Evolutionary conservation across 2,113 vertebrate genomes (phyloP), one percentile per base, ranked within the genome.

Genomic region (Fulica atra): DNA sequence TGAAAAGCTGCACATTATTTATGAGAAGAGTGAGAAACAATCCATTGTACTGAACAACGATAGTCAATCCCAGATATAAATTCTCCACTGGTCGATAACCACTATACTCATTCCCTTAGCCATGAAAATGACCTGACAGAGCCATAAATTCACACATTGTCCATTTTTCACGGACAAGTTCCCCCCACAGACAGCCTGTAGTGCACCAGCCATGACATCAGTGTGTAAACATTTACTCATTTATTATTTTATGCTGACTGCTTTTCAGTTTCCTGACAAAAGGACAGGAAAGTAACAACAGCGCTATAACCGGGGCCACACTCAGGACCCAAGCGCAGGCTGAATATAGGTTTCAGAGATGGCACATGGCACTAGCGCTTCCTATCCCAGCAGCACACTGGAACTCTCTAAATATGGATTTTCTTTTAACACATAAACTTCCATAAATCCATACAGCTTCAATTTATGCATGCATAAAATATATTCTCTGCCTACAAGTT

Each of bases 41-140:
- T 94, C 82, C 79, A 61, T 79, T 95, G 74, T 87, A 56, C 78
- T 79, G 60, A 97, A 93, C 93, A 93, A 95, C 56, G 29, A 79
- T 81, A 89, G 89, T 91, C 92, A 95, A 48, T 92, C 83, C 81
- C 66, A 90, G 50, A 82, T 73, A 97, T 97, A 97, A 97, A 97
- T 97, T 80, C 56, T 96, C 35, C 26, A 8, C 80, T 92, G 81
- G 88, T 97, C 94, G 92, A 95, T 97, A 97, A 94, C 79, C 76
- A 93, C 92, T 93, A 76, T 76, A 93, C 63, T 26, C 44, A 89
- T 91, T 94, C 85, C 79, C 44, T 95, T 92, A 95, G 86, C 79
- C 89, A 77, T 74, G 69, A 95, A 68, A 95, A 81, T 87, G 86
- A 92, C 68, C 33, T 92, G 95, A 96, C 85, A 93, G 95, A 61